These are phyloP conservation scores for Numenius arquata DNA, from an alignment of 2,113 vertebrate species.

Conservation along the genomic window DNA sequence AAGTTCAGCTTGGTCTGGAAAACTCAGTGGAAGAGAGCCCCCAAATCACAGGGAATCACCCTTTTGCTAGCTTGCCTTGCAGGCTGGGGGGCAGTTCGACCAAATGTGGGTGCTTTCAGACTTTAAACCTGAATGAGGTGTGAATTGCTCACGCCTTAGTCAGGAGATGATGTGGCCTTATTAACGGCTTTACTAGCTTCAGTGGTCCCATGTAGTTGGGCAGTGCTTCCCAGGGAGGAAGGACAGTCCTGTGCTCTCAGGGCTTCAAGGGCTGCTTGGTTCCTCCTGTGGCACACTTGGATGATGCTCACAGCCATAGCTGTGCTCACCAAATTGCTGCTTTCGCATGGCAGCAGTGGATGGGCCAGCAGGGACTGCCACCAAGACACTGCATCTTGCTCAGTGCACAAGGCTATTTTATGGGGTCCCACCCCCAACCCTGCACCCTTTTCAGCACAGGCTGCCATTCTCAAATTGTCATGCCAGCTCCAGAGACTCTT, in stretches of 20 bases:
- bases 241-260: background rate
- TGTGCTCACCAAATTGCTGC: background rate
- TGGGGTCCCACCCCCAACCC: background rate
- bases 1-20: background rate
- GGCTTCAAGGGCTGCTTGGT: background rate
- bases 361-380: background rate
- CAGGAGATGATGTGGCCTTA: background rate
- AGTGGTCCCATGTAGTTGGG: background rate
- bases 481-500: background rate
- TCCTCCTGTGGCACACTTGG: background rate
- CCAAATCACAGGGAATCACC: rapidly evolving
- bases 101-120: rapidly evolving
- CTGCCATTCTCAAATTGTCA: background rate
- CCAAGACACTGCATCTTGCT: background rate
- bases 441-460: background rate
- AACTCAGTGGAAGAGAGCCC: background rate
- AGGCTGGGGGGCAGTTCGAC: background rate
- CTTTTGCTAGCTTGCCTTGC: background rate
- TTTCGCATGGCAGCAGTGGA: rapidly evolving
- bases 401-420: too few relatives aligned
- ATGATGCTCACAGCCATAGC: background rate
- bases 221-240: rapidly evolving
- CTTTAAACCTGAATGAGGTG: background rate
- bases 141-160: background rate
- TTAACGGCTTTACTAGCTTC: background rate